Evolutionary conservation across 2,113 vertebrate species (phyloP), one percentile per base, ranked within the genome.

Genomic region (Calonectris borealis): DNA sequence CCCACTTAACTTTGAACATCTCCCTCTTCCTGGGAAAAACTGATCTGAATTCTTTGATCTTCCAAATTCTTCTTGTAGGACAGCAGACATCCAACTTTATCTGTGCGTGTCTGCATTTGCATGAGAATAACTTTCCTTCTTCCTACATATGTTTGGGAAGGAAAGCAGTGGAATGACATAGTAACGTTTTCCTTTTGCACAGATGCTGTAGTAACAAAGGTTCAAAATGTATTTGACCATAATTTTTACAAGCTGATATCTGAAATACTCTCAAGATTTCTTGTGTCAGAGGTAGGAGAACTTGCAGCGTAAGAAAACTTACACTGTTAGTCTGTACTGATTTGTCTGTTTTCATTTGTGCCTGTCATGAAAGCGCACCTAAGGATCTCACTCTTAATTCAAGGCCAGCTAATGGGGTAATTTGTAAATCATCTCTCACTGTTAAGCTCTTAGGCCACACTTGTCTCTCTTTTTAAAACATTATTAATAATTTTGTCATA

Each of bases 21-120:
- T 93, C 38, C 14, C 9, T 88, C 58, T 91, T 80, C 86, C 86
- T 96, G 96, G 96, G 92, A 96, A 97, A 96, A 83, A 60, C 24
- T 7, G 29, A 75, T 91, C n/a, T 75, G 83, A 65, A 84, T 76
- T 87, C 88, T 95, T 96, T 94, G 88, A 94, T 96, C 80, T 91
- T 86, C 57, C 40, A 69, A 20, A 82, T 89, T 61, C 72, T 92
- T 76, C 58, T 70, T 57, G 49, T 49, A 87, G 62, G 36, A 77
- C 52, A 84, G 49, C 89, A 82, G 49, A 24, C 86, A 83, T 87
- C 65, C 2, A 0, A 11, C 42, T 77, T 70, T 44, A 82, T 42
- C 70, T 61, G 7, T 31, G 29, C 0, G 0, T 61, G 60, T n/a
- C 57, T 69, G 29, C 27, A n/a, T 90, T 92, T 95, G 60, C 64